Percentiles rank a stretch among this genome's conserved stretches.
phyloP scores from a whole-genome alignment of 2,797 vertebrate genomes.

The Takifugu rubripes region DNA sequence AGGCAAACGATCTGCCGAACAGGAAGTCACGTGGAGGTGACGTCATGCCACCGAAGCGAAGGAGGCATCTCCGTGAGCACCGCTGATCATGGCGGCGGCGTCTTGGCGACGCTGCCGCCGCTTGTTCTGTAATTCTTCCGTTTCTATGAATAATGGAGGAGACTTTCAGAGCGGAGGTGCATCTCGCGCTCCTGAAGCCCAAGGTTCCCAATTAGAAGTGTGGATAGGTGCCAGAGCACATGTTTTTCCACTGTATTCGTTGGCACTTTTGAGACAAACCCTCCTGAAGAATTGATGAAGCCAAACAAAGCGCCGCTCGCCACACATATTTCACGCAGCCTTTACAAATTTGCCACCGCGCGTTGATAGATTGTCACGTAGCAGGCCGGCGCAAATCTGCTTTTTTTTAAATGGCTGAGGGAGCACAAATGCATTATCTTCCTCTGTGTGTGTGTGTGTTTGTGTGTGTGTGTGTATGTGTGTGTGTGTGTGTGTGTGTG shows the following conservation, averaged over 20 bases:
- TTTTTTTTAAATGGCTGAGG: conserved; percentile 59
- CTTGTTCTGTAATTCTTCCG: conserved; percentile 70
- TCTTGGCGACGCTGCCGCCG: conserved; percentile 60
- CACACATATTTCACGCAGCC: conserved; percentile 71
- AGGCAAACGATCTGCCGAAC: no score
- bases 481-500: no score
- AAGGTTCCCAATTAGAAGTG: conserved; percentile 76
- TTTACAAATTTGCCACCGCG: conserved; percentile 71
- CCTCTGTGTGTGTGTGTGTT: conserved; percentile 51
- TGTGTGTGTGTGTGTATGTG: conserved; percentile 14
- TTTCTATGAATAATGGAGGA: conserved; percentile 78
- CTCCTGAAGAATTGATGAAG: conserved; percentile 83
- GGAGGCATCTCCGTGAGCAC: conserved; percentile 54
- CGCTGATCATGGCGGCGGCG: conserved; percentile 32
- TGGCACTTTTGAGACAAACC: conserved; percentile 76
- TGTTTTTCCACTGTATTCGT: conserved; percentile 73
- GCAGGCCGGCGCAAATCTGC: conserved; percentile 27
- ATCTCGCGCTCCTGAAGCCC: conserved; percentile 71
- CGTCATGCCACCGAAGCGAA: conserved; percentile 34
- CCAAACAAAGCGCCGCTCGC: conserved; percentile 70
- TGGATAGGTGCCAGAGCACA: conserved; percentile 78
- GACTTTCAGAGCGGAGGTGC: conserved; percentile 75
- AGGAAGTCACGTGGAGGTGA: conserved; percentile 8
- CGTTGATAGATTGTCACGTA: conserved; percentile 66
- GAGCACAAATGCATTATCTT: conserved; percentile 57